Evolutionary conservation across 2,113 vertebrate species (phyloP).

Genomic region (Psittacula cyanocephala): DNA sequence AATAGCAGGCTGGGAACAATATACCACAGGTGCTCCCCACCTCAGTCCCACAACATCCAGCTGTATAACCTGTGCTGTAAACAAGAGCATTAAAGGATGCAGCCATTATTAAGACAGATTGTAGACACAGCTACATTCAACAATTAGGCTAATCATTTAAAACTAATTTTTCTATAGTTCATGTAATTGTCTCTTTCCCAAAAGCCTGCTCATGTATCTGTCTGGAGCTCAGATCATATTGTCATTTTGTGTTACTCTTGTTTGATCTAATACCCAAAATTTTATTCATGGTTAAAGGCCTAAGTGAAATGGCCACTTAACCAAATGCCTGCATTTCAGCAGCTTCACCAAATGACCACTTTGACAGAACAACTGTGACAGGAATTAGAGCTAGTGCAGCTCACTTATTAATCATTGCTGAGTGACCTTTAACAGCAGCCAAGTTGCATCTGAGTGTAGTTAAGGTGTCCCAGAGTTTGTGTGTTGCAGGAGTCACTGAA

Average conservation of each 20-base stretch:
- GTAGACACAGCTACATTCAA: background rate
- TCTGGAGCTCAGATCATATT: background rate
- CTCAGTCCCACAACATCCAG: background rate
- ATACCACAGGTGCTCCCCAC: background rate
- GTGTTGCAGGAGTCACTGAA: background rate
- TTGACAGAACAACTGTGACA: background rate
- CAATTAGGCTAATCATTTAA: background rate
- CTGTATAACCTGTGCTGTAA: background rate
- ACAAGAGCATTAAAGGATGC: background rate
- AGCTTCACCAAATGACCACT: background rate
- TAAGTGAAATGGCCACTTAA: slow-evolving; percentile 1
- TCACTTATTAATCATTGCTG: slow-evolving; percentile 7
- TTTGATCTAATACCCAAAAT: background rate
- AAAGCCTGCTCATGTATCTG: slow-evolving; percentile 12
- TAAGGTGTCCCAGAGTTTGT: background rate
- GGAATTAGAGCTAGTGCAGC: background rate
- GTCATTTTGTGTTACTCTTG: background rate
- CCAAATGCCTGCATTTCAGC: background rate
- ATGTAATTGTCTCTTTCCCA: background rate
- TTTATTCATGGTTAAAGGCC: slow-evolving; percentile 7
- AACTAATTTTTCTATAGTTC: background rate
- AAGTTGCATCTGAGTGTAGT: background rate
- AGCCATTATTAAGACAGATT: background rate
- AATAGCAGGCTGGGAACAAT: background rate
- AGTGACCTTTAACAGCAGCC: slow-evolving; percentile 24